A percentile compares a stretch with the other conserved stretches of the same genome.
Evolutionary conservation across 2,113 vertebrate genomes (phyloP).

Genomic region (Equus quagga): DNA sequence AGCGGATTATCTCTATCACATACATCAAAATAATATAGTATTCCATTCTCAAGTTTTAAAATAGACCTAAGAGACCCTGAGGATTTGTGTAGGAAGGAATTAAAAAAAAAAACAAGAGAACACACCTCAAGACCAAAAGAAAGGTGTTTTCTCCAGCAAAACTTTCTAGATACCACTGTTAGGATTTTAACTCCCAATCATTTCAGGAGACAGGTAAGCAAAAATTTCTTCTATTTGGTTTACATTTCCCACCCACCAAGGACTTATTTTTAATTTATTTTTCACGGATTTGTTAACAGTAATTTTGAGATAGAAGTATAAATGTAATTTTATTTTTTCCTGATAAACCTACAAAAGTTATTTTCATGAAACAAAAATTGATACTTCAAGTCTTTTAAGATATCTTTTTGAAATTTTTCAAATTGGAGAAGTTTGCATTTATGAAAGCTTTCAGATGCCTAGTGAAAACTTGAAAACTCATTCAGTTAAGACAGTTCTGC

Average conservation of each 20-base stretch:
- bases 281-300: not conserved
- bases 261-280: not conserved
- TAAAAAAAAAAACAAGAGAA: not conserved
- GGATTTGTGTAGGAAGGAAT: not conserved
- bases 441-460: not conserved
- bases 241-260: not conserved
- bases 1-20: not conserved
- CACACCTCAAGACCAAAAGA: not conserved
- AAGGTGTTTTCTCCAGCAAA: not conserved
- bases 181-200: not conserved
- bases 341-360: not conserved
- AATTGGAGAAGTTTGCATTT: slow-evolving; percentile 35
- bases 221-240: not conserved
- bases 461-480: slow-evolving; percentile 32
- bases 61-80: slow-evolving; percentile 5
- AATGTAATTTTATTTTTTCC: slow-evolving; percentile 9
- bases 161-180: not conserved
- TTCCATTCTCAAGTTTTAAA: slow-evolving; percentile 57
- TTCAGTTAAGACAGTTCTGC: slow-evolving; percentile 24
- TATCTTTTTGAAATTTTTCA: slow-evolving; percentile 43
- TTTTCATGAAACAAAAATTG: slow-evolving; percentile 51
- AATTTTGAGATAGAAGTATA: not conserved
- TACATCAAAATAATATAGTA: slow-evolving; percentile 35
- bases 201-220: slow-evolving; percentile 23
- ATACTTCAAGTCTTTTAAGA: not conserved